A percentile compares a stretch with the other conserved stretches of the same genome.
Evolutionary conservation across 2,797 vertebrate species (phyloP).

Genomic region (Sebastes dallii): DNA sequence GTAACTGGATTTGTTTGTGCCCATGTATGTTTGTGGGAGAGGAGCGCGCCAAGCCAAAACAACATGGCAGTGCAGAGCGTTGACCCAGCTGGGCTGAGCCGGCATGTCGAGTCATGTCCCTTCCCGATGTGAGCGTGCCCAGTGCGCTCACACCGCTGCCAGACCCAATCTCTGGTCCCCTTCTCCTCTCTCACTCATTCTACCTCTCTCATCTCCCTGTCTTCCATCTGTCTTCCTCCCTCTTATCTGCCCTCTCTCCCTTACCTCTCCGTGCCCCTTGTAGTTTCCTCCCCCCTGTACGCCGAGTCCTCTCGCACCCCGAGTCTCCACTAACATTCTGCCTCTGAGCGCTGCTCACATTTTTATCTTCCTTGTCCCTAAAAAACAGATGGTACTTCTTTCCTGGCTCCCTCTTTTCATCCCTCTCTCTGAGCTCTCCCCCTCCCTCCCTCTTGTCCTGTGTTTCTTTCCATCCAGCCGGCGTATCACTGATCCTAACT

Average conservation of each 20-base stretch:
- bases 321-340: constrained; percentile 46
- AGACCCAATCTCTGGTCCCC: constrained; percentile 60
- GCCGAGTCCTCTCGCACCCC: constrained; percentile 46
- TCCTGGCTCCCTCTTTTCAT: constrained; percentile 69
- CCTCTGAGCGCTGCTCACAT: constrained; percentile 64
- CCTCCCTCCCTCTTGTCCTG: constrained; percentile 42
- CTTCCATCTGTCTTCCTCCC: constrained; percentile 73
- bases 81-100: constrained; percentile 82
- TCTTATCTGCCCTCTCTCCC: constrained; percentile 62
- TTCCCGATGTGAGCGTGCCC: constrained; percentile 79
- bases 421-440: constrained; percentile 51
- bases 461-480: constrained; percentile 65
- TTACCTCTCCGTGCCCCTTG: constrained; percentile 64
- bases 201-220: constrained; percentile 65
- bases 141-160: constrained; percentile 71
- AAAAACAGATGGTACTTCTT: constrained; percentile 81
- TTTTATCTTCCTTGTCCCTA: constrained; percentile 70
- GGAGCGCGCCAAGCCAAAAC: constrained; percentile 67
- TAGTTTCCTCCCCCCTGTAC: constrained; percentile 29
- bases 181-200: constrained; percentile 8
- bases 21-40: neutral
- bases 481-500: constrained; percentile 65
- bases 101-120: constrained; percentile 82
- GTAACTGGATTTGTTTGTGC: constrained; percentile 18
- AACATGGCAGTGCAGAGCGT: constrained; percentile 75